phyloP scores from a whole-genome alignment of 2,797 vertebrate species.

The Hapalemur alaotrensis region DNA sequence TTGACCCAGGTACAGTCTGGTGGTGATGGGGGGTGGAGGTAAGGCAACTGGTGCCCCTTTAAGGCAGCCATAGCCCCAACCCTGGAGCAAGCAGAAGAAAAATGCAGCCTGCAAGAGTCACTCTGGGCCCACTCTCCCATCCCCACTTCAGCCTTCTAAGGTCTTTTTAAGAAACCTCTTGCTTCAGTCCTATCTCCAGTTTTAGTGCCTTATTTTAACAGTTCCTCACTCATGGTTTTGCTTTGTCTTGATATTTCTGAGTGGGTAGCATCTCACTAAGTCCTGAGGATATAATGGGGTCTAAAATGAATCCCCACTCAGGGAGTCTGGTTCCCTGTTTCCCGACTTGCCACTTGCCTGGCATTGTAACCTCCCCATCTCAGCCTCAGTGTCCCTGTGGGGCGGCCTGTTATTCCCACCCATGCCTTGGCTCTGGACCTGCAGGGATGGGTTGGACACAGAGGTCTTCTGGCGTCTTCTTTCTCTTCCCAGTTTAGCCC shows the following conservation, averaged over 20 bases:
- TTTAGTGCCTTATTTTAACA: neutral
- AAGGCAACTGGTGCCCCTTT: neutral
- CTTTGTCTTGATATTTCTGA: neutral
- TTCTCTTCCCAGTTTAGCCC: neutral
- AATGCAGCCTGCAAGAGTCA: neutral
- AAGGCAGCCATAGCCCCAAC: too few species aligned
- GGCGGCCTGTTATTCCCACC: neutral
- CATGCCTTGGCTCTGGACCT: neutral
- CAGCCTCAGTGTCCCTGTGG: neutral
- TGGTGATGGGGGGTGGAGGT: too few species aligned
- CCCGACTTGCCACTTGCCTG: fast-evolving
- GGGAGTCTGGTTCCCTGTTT: neutral
- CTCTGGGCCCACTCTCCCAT: neutral
- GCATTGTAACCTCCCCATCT: neutral
- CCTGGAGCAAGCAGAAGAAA: neutral
- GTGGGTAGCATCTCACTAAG: neutral
- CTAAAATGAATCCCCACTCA: neutral
- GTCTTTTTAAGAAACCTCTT: neutral
- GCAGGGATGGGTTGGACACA: neutral
- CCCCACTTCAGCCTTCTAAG: neutral
- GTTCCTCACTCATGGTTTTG: neutral
- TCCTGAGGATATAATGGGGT: neutral
- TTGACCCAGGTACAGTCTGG: neutral
- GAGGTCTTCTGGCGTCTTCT: neutral
- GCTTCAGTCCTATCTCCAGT: neutral